Base-by-base conservation (phyloP, 1,140 invertebrate genomes). In the Thaumetopoea pityocampa region DNA sequence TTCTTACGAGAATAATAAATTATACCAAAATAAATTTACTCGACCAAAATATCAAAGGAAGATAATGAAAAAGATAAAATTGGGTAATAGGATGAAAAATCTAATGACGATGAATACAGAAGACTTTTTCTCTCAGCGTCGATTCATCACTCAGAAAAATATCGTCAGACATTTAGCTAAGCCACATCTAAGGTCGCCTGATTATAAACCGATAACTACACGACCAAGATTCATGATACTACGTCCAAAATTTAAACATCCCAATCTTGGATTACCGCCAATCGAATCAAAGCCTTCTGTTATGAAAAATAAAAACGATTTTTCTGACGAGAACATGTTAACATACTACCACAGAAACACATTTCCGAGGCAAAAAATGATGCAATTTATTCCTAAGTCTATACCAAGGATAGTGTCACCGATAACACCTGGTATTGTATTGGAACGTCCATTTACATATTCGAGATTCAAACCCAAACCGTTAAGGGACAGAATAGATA, bases 401-500 rank as follows among this genome's bases (percentile, higher is more conserved):
- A 16, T 16, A 36, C 10, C 22, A 8, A 36, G 9, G n/a, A n/a
- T n/a, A n/a, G n/a, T n/a, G n/a, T n/a, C n/a, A n/a, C n/a, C n/a
- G n/a, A n/a, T n/a, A n/a, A n/a, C n/a, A n/a, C n/a, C n/a, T n/a
- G n/a, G n/a, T n/a, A n/a, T n/a, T n/a, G n/a, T n/a, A n/a, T n/a
- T n/a, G n/a, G n/a, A n/a, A n/a, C n/a, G n/a, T n/a, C n/a, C n/a
- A n/a, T n/a, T n/a, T n/a, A n/a, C n/a, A n/a, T n/a, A n/a, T 7
- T 4, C 32, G 6, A 34, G 17, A 4, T 1, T 19, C n/a, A 67
- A 60, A 14, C 63, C 65, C 5, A 62, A 56, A 37, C 54, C 57
- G 29, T 22, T 73, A 5, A 44, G 66, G 36, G 57, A 69, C 10
- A 59, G 57, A 51, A 56, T 69, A 6, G 51, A 72, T 34, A 4